Base-by-base conservation (phyloP, 2,113 vertebrate species). In the Cyphomyrus plagiostoma region DNA sequence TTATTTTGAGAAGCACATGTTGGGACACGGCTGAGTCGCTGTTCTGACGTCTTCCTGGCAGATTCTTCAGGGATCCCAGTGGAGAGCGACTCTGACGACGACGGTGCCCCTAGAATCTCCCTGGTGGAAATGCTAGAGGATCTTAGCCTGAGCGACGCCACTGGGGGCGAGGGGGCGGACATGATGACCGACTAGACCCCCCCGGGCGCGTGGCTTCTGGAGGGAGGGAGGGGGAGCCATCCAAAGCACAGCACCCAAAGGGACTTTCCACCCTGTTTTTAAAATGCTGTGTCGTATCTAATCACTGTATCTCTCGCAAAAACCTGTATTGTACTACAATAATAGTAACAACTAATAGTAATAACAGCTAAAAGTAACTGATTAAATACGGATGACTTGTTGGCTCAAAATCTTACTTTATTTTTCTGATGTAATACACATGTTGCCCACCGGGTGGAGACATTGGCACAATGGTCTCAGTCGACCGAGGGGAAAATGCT, bases 101-200 rank as follows among this genome's bases (percentile, higher is more conserved):
- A 99, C 11, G 97, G 96, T 19, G 96, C 97, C 1, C 98, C 98
- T 3, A 90, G 95, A 39, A 96, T 99, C 93, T 98, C 98, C 70
- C 94, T 99, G 94, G 93, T 95, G 50, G 98, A 99, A 92, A 99
- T 99, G 98, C 92, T 99, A 90, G 98, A 99, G 90, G 98, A 99
- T 93, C 97, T 99, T 85, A 97, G 96, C 92, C 97, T 98, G 0
- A 83, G 93, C 0, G 98, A 99, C 15, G 97, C 98, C 87, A 99
- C 98, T 1, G 98, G 98, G 74, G 98, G 93, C 91, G 98, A 97
- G 66, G 98, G 98, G 45, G 97, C 97, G 0, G 95, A 95, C 87
- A 99, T 99, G 98, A 96, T 99, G 96, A 96, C 93, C 0, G 95
- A 96, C 0, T 95, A 93, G 74, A 80, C n/a, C 0, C 74, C 11